Base-by-base conservation (phyloP, 2,113 vertebrate species). In the Craseonycteris thonglongyai region DNA sequence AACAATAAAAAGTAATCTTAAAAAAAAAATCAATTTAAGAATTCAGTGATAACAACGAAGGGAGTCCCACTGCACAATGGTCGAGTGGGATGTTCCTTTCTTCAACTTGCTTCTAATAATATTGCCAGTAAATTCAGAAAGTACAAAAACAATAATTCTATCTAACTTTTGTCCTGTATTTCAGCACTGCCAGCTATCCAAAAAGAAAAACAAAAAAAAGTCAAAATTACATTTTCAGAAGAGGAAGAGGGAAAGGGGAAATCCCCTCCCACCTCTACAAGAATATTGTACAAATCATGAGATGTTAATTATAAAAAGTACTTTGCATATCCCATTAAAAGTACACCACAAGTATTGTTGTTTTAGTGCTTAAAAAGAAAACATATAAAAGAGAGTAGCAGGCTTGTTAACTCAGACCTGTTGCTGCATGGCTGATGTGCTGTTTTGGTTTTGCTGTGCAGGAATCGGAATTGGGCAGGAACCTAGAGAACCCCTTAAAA, bases 141-240 rank as follows among this genome's bases (percentile, higher is more conserved):
- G 22, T 18, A n/a, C 18, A 56, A 79, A 95, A 40, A 83, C 21
- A 58, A 6, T 51, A 84, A 47, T 28, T 93, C 56, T 51, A 40
- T 7, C 21, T 18, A 16, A 16, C 47, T 35, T 78, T 42, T 92
- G 54, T 54, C 28, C 61, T n/a, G 14, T 68, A 56, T 59, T 38
- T 86, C 42, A 47, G 2, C 59, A 56, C 38, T 88, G 6, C 33
- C 84, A 72, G 30, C 61, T 68, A 58, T 51, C 33, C 47, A 78
- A 58, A 51, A 51, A 51, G 18, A 51, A 61, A 42, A 54, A n/a
- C n/a, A 54, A 54, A 68, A 79, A 61, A 65, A 35, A 56, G 12
- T 35, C 59, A 68, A 96, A 79, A 83, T 66, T 22, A 38, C 21
- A 54, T 89, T 94, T 95, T 94, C 30, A 91, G 49, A 91, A 14